Conservation (phyloP, 92 coral and sea anemone species). For the Pocillopora grandis region DNA sequence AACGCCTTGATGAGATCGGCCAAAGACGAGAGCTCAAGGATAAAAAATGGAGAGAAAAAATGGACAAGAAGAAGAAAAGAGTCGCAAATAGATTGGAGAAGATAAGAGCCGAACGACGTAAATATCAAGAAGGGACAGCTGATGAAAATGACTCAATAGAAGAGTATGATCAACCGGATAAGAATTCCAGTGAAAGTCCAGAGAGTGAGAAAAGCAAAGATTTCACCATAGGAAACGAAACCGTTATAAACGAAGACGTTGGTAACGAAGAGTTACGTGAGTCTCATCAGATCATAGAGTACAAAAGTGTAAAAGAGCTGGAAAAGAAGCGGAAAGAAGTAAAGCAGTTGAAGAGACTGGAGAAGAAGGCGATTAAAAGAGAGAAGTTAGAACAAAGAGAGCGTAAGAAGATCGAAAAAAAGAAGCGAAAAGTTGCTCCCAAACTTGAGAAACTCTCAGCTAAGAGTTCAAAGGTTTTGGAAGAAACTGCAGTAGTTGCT, state of each 20-base stretch:
- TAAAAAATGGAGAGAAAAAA: slow-evolving; percentile 3
- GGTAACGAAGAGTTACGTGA: neutral
- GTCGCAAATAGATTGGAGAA: neutral
- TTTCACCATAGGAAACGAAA: neutral
- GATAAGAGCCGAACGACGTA: slow-evolving; percentile 3
- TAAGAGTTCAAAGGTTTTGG: neutral
- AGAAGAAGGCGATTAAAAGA: slow-evolving; percentile 14
- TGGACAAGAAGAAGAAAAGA: slow-evolving; percentile 2
- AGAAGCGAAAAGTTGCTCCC: slow-evolving; percentile 7
- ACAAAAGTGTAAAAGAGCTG: slow-evolving; percentile 3
- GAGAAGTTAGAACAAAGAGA: slow-evolving; percentile 20
- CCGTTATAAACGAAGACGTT: neutral
- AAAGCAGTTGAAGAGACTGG: slow-evolving; percentile 8
- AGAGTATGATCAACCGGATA: neutral
- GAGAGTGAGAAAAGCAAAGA: neutral
- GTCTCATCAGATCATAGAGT: neutral
- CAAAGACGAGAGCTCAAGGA: slow-evolving; percentile 20
- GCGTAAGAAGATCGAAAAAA: slow-evolving; percentile 9
- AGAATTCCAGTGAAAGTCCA: neutral
- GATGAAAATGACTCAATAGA: neutral
- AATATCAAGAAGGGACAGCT: neutral
- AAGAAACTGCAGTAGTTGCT: neutral
- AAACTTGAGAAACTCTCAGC: slow-evolving; percentile 4
- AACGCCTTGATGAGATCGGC: neutral
- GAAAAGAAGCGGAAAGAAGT: slow-evolving; percentile 26